Evolutionary conservation across 2,797 vertebrate species (phyloP).

Genomic region (Epinephelus awoara): DNA sequence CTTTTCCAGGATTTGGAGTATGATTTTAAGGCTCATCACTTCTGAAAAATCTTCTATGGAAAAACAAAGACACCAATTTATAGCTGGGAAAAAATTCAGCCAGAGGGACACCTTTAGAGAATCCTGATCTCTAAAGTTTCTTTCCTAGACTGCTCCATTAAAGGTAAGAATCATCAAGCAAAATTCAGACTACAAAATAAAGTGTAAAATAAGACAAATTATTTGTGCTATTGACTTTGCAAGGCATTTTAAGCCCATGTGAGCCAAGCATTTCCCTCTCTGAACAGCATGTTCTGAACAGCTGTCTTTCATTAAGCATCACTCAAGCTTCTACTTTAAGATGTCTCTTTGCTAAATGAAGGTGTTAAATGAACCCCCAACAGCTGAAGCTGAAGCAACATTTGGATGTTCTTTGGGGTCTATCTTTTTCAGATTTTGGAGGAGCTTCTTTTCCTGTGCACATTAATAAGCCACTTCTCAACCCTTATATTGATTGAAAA

Average conservation of each 20-base stretch:
- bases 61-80: constrained; percentile 79
- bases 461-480: constrained; percentile 33
- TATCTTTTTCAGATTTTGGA: constrained; percentile 73
- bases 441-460: constrained; percentile 80
- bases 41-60: constrained; percentile 89
- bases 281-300: constrained; percentile 12
- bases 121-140: constrained; percentile 82
- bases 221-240: not conserved
- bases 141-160: constrained; percentile 52
- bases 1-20: constrained; percentile 84
- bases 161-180: constrained; percentile 73
- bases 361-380: not conserved
- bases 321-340: constrained; percentile 6
- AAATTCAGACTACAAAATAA: not conserved
- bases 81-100: constrained; percentile 86
- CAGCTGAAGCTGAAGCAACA: constrained; percentile 1
- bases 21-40: constrained; percentile 85
- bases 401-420: constrained; percentile 7
- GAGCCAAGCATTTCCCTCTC: not conserved
- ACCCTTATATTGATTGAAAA: constrained; percentile 22
- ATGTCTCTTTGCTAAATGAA: not conserved
- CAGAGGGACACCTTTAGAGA: constrained; percentile 91
- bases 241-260: not conserved
- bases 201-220: not conserved
- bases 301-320: constrained; percentile 18